A percentile compares a stretch with the other conserved stretches of the same genome.
Evolutionary conservation across 2,113 vertebrate species (phyloP).

Genomic region (Canis aureus): DNA sequence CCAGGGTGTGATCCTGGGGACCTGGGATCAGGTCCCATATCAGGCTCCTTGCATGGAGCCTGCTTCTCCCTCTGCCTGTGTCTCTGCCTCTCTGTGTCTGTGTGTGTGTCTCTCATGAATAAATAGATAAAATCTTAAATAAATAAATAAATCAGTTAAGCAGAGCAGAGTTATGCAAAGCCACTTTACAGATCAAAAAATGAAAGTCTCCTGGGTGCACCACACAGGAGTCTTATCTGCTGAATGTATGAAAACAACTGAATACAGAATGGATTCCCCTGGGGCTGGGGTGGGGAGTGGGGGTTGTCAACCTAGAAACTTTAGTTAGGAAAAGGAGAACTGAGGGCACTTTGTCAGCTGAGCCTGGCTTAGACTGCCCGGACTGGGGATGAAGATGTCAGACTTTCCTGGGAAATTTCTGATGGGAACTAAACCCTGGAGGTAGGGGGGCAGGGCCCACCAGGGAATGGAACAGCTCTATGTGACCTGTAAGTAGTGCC

Average conservation of each 20-base stretch:
- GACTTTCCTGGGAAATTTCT: not conserved
- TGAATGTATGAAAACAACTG: not conserved
- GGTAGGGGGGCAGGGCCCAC: not conserved
- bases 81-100: too few relatives aligned
- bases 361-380: not conserved
- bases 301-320: not conserved
- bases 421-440: not conserved
- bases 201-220: not conserved
- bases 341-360: not conserved
- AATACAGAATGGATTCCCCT: not conserved
- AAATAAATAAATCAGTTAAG: not conserved
- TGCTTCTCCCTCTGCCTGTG: too few relatives aligned
- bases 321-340: not conserved
- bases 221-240: not conserved
- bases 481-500: not conserved
- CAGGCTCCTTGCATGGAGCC: too few relatives aligned
- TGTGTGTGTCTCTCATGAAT: too few relatives aligned
- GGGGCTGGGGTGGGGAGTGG: not conserved
- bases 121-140: too few relatives aligned
- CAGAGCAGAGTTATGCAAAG: constrained; percentile 18
- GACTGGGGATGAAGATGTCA: not conserved
- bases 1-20: too few relatives aligned
- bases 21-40: too few relatives aligned
- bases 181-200: not conserved
- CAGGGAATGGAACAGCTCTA: not conserved